phyloP scores from a whole-genome alignment of 2,113 vertebrate genomes.

The Desmodus rotundus region DNA sequence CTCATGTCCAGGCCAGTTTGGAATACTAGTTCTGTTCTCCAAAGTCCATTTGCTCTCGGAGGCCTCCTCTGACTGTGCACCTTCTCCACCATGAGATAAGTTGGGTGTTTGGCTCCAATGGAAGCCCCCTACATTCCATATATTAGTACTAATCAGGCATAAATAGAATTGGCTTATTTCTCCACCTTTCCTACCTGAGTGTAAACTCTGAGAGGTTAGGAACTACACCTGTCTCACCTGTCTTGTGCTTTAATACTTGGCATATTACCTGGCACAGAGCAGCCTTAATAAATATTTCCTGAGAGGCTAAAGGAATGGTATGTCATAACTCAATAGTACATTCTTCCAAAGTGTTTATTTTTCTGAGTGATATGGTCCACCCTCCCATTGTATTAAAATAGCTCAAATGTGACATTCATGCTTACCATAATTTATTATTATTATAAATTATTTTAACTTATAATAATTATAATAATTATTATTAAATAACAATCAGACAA shows the following conservation, averaged over 20 bases:
- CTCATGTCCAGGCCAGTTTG: neutral
- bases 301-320: neutral
- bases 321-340: neutral
- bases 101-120: neutral
- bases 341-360: neutral
- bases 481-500: neutral
- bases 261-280: neutral
- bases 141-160: neutral
- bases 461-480: neutral
- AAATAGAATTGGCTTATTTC: neutral
- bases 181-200: neutral
- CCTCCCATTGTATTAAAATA: neutral
- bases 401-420: neutral
- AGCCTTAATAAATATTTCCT: neutral
- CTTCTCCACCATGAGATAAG: neutral
- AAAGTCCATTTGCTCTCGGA: neutral
- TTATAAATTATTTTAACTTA: neutral
- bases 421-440: neutral
- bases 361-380: neutral
- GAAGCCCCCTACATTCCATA: fast-evolving
- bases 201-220: neutral
- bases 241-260: neutral
- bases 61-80: neutral
- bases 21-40: neutral
- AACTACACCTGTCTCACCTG: neutral